Base-by-base conservation (phyloP, 2,797 vertebrate species). In the Anguilla anguilla region DNA sequence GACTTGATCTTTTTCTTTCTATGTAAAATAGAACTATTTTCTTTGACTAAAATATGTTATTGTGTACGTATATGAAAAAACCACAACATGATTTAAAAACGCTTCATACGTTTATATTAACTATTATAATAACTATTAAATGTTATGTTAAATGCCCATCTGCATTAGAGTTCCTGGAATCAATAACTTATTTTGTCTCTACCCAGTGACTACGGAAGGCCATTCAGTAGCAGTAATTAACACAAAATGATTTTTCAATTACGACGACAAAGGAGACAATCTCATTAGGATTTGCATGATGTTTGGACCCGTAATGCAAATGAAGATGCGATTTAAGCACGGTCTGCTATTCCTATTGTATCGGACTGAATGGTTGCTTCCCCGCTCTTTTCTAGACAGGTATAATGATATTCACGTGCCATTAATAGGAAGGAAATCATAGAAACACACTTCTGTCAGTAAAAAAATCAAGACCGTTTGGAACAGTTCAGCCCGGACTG, bases 281-380 rank as follows among this genome's bases (percentile, higher is more conserved):
- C 95, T 96, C 95, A 95, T 96, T 96, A 95, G 94, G 95, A 95
- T 96, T 95, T 95, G 94, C 95, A 94, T 95, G 93, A 94, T 96
- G 95, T 93, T 94, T 92, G 91, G 92, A 93, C 90, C 90, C 89
- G 91, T 91, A 94, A 96, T 96, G 95, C 94, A 96, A 96, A 96
- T 96, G 93, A 96, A 96, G 95, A 96, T 94, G 95, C 96, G 93
- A 94, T 95, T 95, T 95, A 91, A 94, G 92, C 94, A 94, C 93
- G 95, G 94, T 96, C 95, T 95, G 95, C 94, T 96, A 95, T 96
- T 93, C 94, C 94, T 61, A 93, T 96, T 96, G 95, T 96, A 93
- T 87, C 55, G 46, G 61, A 86, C 85, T 96, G 93, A 96, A 96
- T 95, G 93, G 93, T 88, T 92, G 93, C 94, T 94, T 89, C 83